A percentile compares a stretch with the other conserved stretches of the same genome.
These are phyloP conservation scores for Carposina sasakii DNA, from an alignment of 1,140 invertebrate species.

Conservation along the genomic window DNA sequence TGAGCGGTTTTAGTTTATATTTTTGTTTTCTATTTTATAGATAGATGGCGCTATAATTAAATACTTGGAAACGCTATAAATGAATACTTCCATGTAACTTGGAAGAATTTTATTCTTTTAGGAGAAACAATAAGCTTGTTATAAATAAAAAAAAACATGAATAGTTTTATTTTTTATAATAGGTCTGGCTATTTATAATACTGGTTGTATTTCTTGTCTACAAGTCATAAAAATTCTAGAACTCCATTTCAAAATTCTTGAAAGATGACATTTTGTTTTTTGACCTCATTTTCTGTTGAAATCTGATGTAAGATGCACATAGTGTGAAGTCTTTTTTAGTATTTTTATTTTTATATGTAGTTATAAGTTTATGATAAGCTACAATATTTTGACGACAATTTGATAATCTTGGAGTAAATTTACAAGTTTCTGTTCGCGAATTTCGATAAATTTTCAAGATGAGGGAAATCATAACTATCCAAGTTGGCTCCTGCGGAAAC, in stretches of 20 bases:
- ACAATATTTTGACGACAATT: conserved; percentile 39
- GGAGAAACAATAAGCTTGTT: neutral
- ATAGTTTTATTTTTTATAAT: too few relatives aligned
- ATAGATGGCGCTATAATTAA: neutral
- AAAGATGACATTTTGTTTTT: conserved; percentile 2
- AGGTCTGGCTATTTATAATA: neutral
- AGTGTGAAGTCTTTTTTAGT: conserved; percentile 52
- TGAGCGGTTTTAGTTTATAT: neutral
- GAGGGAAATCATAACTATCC: conserved; percentile 62
- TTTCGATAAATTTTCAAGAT: conserved; percentile 59
- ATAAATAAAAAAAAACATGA: neutral
- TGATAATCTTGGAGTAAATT: conserved; percentile 50
- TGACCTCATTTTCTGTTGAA: conserved; percentile 45
- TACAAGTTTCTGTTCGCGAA: conserved; percentile 39
- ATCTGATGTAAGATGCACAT: conserved; percentile 54
- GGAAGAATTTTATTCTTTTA: neutral
- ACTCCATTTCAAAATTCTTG: conserved; percentile 28
- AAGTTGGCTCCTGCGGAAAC: conserved; percentile 60
- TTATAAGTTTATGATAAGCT: conserved; percentile 64
- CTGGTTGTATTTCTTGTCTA: neutral
- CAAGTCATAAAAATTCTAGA: conserved; percentile 24
- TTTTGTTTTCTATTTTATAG: neutral
- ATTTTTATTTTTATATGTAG: conserved; percentile 54
- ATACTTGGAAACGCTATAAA: conserved; percentile 2
- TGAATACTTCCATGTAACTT: neutral